Conservation (phyloP, 2,888 invertebrate genomes). For the Mythimna vitellina region DNA sequence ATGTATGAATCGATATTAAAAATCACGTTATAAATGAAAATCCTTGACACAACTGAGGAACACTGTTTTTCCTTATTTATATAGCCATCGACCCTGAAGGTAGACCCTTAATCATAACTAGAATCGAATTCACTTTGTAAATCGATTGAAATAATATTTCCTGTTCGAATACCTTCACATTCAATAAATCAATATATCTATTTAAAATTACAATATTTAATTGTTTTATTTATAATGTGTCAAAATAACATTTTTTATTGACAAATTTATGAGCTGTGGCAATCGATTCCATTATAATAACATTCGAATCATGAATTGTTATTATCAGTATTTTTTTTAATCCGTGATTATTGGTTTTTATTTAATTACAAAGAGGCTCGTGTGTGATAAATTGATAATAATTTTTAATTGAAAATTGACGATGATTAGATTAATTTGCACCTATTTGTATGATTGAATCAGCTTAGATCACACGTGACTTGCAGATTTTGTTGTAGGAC, state of each 20-base stretch:
- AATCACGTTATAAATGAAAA: constrained; percentile 75
- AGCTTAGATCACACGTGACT: neutral
- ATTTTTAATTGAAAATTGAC: constrained; percentile 3
- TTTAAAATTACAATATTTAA: constrained; percentile 44
- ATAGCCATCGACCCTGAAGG: constrained; percentile 76
- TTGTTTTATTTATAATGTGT: constrained; percentile 51
- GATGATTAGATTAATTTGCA: neutral
- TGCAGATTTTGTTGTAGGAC: neutral
- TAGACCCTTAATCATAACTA: constrained; percentile 74
- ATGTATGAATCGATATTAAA: constrained; percentile 71
- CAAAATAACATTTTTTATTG: constrained; percentile 44
- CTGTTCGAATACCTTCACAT: constrained; percentile 57
- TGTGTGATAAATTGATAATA: constrained; percentile 33
- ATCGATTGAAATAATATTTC: constrained; percentile 57
- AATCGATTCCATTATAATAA: constrained; percentile 32
- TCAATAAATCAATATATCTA: constrained; percentile 58
- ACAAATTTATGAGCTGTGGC: constrained; percentile 50
- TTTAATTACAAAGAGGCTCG: neutral
- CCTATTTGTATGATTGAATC: neutral
- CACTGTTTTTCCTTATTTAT: constrained; percentile 83
- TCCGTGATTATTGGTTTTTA: neutral
- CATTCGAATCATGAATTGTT: constrained; percentile 17
- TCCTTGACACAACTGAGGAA: constrained; percentile 78
- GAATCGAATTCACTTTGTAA: constrained; percentile 64
- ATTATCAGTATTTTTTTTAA: neutral